A percentile compares a stretch with the other conserved stretches of the same genome.
Evolutionary conservation across 2,888 invertebrate genomes (phyloP).

Genomic region (Ichneumoninae sp.): DNA sequence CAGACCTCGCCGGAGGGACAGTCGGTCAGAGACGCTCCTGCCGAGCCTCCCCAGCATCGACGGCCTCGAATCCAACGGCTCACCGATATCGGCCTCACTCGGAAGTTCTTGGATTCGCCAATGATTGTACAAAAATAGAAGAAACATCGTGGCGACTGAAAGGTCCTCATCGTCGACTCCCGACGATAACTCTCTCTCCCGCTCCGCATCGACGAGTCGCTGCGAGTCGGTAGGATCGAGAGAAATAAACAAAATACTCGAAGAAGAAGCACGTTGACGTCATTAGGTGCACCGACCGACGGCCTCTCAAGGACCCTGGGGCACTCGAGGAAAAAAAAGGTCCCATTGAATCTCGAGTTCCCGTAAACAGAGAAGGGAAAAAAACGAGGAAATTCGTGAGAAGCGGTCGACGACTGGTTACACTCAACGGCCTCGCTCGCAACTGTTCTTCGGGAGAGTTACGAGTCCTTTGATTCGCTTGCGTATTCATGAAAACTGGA

Average conservation of each 20-base stretch:
- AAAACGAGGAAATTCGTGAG: not conserved
- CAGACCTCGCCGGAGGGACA: slow-evolving; percentile 22
- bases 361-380: not conserved
- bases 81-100: not conserved
- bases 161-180: not conserved
- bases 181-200: not conserved
- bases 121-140: not conserved
- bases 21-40: slow-evolving; percentile 20
- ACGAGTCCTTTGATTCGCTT: not conserved
- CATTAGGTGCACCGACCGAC: too few species aligned
- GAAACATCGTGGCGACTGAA: not conserved
- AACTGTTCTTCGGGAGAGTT: not conserved
- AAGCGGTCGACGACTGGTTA: not conserved
- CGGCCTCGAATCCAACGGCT: slow-evolving; percentile 1
- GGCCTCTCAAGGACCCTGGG: too few species aligned
- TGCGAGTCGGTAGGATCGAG: too few species aligned
- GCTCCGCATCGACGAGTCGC: too few species aligned
- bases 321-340: not conserved
- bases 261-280: not conserved
- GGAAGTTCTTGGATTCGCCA: not conserved
- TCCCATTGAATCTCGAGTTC: not conserved
- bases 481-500: not conserved
- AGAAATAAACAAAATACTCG: not conserved
- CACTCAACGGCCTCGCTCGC: not conserved
- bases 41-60: slow-evolving; percentile 17